These are phyloP conservation scores for Spodoptera picta DNA, from an alignment of 2,888 invertebrate genomes.

Conservation along the genomic window DNA sequence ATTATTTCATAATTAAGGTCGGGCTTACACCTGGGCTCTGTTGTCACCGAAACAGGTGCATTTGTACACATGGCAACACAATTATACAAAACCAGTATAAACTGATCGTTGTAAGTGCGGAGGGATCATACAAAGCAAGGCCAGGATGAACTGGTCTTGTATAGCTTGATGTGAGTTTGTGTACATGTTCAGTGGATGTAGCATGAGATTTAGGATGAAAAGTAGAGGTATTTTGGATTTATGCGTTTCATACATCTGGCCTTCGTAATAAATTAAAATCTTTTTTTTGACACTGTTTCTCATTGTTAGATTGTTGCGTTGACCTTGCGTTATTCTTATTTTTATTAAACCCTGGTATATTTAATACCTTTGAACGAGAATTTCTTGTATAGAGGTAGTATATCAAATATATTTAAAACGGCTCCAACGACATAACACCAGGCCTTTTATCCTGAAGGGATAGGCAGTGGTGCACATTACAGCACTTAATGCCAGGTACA, in stretches of 20 bases:
- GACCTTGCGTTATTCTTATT: neutral
- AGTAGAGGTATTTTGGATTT: constrained; percentile 7
- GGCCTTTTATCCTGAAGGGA: no score
- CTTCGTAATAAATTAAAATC: neutral
- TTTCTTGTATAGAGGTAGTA: no score
- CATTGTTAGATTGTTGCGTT: neutral
- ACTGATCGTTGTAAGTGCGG: no score
- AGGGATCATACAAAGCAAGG: no score
- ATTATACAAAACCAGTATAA: neutral
- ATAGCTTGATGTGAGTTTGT: no score
- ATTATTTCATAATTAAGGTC: constrained; percentile 63
- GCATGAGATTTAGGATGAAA: constrained; percentile 19
- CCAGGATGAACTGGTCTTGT: no score
- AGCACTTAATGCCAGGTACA: no score
- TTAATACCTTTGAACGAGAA: no score
- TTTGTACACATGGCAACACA: neutral
- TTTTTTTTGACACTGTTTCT: neutral
- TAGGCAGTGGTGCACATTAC: no score
- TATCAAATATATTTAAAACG: no score
- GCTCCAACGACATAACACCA: no score
- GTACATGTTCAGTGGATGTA: constrained; percentile 6
- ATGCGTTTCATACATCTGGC: neutral
- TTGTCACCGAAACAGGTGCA: constrained; percentile 16
- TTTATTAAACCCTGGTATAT: no score
- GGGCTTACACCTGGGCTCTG: constrained; percentile 60